phyloP scores from a whole-genome alignment of 2,797 vertebrate genomes.

The Apogon hyalosoma region DNA sequence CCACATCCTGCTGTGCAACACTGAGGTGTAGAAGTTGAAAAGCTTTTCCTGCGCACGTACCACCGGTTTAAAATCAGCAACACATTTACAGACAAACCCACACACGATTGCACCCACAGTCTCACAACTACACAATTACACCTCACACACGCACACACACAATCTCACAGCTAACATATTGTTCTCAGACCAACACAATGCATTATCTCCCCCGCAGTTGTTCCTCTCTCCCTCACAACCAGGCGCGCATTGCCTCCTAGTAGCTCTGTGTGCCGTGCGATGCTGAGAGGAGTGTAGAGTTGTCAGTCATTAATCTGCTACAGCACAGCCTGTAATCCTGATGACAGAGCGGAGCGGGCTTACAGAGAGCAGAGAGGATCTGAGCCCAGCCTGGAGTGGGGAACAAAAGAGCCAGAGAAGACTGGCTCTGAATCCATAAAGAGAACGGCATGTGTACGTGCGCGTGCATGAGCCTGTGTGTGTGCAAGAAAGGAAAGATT shows the following conservation, averaged over 20 bases:
- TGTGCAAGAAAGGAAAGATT: constrained; percentile 24
- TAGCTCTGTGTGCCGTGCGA: constrained; percentile 54
- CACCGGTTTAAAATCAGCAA: constrained; percentile 46
- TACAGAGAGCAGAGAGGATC: constrained; percentile 79
- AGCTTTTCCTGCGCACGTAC: constrained; percentile 34
- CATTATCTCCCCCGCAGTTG: constrained; percentile 75
- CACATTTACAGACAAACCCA: constrained; percentile 31
- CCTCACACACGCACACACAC: constrained; percentile 36
- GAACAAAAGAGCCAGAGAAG: constrained; percentile 79
- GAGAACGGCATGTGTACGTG: constrained; percentile 44
- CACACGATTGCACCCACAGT: constrained; percentile 5
- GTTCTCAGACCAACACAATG: constrained; percentile 71
- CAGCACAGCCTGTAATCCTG: constrained; percentile 81
- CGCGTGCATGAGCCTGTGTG: constrained; percentile 24
- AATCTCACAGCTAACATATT: constrained; percentile 69
- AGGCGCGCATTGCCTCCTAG: constrained; percentile 51
- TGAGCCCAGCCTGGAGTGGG: constrained; percentile 79
- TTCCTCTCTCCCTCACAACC: constrained; percentile 68
- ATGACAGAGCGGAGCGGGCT: constrained; percentile 79
- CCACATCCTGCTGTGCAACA: constrained; percentile 49
- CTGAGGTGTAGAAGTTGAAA: constrained; percentile 53
- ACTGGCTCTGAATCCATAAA: constrained; percentile 76
- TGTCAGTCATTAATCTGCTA: constrained; percentile 84
- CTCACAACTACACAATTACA: constrained; percentile 20
- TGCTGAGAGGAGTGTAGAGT: constrained; percentile 73